These are phyloP conservation scores for Protaetia brevitarsis DNA, from an alignment of 1,140 invertebrate genomes.

Conservation along the genomic window DNA sequence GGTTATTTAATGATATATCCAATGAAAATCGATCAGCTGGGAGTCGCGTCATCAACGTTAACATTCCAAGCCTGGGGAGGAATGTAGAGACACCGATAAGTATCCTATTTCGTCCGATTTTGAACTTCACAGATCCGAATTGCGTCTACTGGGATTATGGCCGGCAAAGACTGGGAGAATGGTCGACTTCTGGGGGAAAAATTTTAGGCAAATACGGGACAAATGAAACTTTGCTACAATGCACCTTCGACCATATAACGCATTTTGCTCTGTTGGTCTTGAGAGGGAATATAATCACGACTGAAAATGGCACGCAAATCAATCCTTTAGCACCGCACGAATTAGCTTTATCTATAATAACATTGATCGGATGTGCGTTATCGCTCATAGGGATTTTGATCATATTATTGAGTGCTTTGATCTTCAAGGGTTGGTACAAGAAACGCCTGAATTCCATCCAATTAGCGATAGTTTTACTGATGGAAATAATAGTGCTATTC, in stretches of 20 bases:
- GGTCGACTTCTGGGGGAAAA: conserved; percentile 44
- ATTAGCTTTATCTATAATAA: conserved; percentile 54
- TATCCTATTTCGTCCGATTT: not conserved
- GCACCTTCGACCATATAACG: conserved; percentile 58
- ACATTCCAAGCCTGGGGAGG: not conserved
- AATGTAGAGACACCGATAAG: not conserved
- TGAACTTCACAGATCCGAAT: conserved; percentile 28
- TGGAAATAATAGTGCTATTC: conserved; percentile 56
- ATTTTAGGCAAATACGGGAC: conserved; percentile 36
- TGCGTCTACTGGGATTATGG: conserved; percentile 62
- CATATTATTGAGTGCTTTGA: conserved; percentile 56
- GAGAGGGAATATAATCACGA: conserved; percentile 21
- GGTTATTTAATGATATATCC: not conserved
- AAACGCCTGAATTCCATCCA: conserved; percentile 58
- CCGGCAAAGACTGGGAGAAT: conserved; percentile 40
- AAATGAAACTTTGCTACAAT: conserved; percentile 46
- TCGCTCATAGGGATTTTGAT: conserved; percentile 56
- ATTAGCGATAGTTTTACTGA: conserved; percentile 55
- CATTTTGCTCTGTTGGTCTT: conserved; percentile 58
- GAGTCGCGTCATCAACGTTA: not conserved
- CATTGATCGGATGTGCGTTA: conserved; percentile 57
- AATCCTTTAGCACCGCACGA: not conserved
- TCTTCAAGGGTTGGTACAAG: conserved; percentile 60
- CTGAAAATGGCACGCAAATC: conserved; percentile 31
- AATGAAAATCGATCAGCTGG: conserved; percentile 3